These are phyloP conservation scores for Noctua pronuba DNA, from an alignment of 2,888 invertebrate genomes.

Conservation along the genomic window DNA sequence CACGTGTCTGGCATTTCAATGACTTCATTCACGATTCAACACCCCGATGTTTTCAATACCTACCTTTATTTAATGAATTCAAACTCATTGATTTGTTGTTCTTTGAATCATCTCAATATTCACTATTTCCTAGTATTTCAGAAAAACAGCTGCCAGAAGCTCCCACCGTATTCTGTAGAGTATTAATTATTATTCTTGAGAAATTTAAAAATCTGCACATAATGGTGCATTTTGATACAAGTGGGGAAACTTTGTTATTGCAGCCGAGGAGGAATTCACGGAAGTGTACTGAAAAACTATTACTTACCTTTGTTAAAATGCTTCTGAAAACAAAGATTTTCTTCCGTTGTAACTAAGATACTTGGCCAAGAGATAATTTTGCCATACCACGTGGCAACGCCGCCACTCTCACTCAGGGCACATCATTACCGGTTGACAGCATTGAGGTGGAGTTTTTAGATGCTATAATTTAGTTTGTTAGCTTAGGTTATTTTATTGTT, in stretches of 20 bases:
- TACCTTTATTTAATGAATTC: not conserved
- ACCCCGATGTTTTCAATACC: not conserved
- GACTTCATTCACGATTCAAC: not conserved
- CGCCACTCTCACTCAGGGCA: not conserved
- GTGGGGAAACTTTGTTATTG: not conserved
- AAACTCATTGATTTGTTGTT: not conserved
- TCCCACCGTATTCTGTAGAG: not conserved
- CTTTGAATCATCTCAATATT: not conserved
- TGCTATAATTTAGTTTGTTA: not conserved
- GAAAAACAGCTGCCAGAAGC: not conserved
- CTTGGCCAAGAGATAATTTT: not conserved
- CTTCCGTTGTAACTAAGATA: not conserved
- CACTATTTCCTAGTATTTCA: not conserved
- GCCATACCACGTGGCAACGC: not conserved
- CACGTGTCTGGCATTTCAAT: slow-evolving; percentile 19
- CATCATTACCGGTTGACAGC: not conserved
- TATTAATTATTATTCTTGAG: not conserved
- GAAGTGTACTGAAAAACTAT: not conserved
- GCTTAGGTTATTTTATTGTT: not conserved
- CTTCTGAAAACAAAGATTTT: not conserved
- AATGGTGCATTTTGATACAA: not conserved
- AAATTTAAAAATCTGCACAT: not conserved
- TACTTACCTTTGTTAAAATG: not conserved
- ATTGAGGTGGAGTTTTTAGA: not conserved
- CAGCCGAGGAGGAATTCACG: not conserved